Evolutionary conservation across 2,888 invertebrate genomes (phyloP).

Genomic region (Drosophila barbarae): DNA sequence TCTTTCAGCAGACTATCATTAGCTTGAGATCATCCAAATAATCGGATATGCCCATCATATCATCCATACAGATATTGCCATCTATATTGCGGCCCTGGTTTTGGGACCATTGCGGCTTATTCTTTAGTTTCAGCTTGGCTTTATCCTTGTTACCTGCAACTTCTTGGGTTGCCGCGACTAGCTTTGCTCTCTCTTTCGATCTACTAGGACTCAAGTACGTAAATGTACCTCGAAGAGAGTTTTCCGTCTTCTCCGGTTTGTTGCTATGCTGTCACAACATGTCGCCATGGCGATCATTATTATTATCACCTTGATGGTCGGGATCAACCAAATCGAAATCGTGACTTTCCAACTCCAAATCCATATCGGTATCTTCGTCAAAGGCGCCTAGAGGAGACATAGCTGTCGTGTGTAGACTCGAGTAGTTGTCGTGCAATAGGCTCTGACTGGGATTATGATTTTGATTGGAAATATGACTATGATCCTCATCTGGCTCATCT

Average conservation of each 20-base stretch:
- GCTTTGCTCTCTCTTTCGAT: neutral
- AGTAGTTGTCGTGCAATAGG: conserved; percentile 42
- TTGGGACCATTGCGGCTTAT: conserved; percentile 27
- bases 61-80: conserved; percentile 46
- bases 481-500: conserved; percentile 45
- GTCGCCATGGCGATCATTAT: conserved; percentile 59
- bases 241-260: neutral
- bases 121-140: conserved; percentile 9
- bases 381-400: conserved; percentile 72
- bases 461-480: conserved; percentile 33
- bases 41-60: conserved; percentile 50
- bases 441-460: conserved; percentile 45
- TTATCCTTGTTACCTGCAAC: neutral
- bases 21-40: conserved; percentile 67
- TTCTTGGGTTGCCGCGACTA: neutral
- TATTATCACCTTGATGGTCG: conserved; percentile 53
- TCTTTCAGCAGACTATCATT: conserved; percentile 59
- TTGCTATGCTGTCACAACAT: conserved; percentile 74
- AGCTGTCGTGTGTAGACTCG: conserved; percentile 59
- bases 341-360: conserved; percentile 77
- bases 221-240: neutral
- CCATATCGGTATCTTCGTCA: conserved; percentile 77
- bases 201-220: conserved; percentile 9
- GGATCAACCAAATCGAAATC: conserved; percentile 76
- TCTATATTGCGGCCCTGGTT: conserved; percentile 1